A percentile compares a stretch with the other conserved stretches of the same genome.
These are phyloP conservation scores for Noctua fimbriata DNA, from an alignment of 2,888 invertebrate species.

Conservation along the genomic window DNA sequence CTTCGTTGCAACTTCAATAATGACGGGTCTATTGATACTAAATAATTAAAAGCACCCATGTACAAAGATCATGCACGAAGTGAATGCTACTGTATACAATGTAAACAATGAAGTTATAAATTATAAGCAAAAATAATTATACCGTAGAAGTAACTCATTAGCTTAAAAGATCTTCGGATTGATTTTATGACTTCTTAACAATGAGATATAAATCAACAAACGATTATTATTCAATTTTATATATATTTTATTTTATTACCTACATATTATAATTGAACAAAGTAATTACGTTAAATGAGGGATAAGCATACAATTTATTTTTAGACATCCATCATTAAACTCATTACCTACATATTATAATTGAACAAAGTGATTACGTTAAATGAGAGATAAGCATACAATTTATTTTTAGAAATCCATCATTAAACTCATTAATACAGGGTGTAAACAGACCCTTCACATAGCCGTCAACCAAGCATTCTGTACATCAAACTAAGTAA, in stretches of 20 bases:
- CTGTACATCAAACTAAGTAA: no score
- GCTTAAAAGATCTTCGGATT: background rate
- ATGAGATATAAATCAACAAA: conserved; percentile 35
- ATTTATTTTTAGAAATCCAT: background rate
- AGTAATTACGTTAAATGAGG: background rate
- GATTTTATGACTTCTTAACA: background rate
- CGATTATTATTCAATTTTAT: conserved; percentile 6
- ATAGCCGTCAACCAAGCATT: no score
- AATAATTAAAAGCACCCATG: no score
- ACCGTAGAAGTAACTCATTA: no score
- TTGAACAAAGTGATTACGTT: background rate
- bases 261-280: background rate
- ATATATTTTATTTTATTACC: no score
- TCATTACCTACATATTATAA: background rate
- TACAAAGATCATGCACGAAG: background rate
- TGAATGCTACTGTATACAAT: background rate
- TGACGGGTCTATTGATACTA: no score
- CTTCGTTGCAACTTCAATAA: background rate
- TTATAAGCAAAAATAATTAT: background rate
- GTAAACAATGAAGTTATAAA: conserved; percentile 7
- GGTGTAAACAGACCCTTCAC: no score
- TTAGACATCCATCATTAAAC: background rate
- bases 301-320: background rate
- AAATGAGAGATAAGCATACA: background rate
- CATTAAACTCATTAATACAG: background rate